Percentiles rank a stretch among this genome's conserved stretches.
phyloP scores from a whole-genome alignment of 2,888 invertebrate genomes.

The Taphrorychus bicolor region DNA sequence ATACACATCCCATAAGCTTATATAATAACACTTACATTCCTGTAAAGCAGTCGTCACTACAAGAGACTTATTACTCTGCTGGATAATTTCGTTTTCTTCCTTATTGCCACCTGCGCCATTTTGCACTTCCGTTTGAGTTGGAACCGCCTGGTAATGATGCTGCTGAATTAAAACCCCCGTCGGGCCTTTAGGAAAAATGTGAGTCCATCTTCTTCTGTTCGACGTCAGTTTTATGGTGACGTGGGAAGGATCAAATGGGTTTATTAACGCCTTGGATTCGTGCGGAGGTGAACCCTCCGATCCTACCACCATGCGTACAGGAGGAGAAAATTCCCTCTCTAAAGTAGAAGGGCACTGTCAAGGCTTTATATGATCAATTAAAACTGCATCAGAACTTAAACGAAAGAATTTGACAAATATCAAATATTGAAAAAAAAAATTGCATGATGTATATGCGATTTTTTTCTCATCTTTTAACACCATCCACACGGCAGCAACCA shows the following conservation, averaged over 20 bases:
- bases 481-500: too few species aligned
- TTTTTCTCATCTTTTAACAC: too few species aligned
- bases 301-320: slow-evolving; percentile 64
- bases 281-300: slow-evolving; percentile 66
- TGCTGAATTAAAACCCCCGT: slow-evolving; percentile 91
- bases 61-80: slow-evolving; percentile 38
- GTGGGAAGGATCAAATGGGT: slow-evolving; percentile 98
- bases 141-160: slow-evolving; percentile 90
- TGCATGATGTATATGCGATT: too few species aligned
- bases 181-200: slow-evolving; percentile 95
- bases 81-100: background rate
- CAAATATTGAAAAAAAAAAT: too few species aligned
- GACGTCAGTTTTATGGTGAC: slow-evolving; percentile 96
- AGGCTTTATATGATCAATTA: too few species aligned
- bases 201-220: slow-evolving; percentile 95
- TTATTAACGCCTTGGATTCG: slow-evolving; percentile 87
- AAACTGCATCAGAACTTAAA: too few species aligned
- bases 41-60: slow-evolving; percentile 60
- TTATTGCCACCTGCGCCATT: background rate
- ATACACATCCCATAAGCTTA: too few species aligned
- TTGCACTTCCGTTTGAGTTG: slow-evolving; percentile 60
- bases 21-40: slow-evolving; percentile 66
- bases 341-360: background rate
- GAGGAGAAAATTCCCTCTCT: slow-evolving; percentile 64
- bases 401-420: too few species aligned